Percentiles rank a stretch among this genome's conserved stretches.
phyloP scores from a whole-genome alignment of 2,888 invertebrate genomes.

The Hydroisotoma schaefferi region DNA sequence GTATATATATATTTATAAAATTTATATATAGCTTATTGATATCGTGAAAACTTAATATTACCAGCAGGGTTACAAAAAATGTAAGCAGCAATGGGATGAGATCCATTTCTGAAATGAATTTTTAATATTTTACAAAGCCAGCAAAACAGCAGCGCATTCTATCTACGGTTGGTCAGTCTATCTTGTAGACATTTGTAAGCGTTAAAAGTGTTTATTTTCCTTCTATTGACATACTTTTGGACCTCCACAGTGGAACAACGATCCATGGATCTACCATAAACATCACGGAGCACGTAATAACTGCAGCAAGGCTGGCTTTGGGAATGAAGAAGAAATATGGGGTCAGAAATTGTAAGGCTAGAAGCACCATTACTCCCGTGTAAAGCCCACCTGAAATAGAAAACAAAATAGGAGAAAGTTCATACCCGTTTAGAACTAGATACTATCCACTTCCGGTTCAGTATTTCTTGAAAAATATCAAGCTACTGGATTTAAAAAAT shows the following conservation, averaged over 20 bases:
- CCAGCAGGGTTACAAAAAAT: slow-evolving; percentile 67
- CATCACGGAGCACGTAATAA: slow-evolving; percentile 87
- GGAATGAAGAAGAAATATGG: slow-evolving; percentile 84
- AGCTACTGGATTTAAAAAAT: neutral
- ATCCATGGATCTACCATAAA: slow-evolving; percentile 88
- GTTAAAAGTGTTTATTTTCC: too few species aligned
- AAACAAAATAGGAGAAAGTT: neutral
- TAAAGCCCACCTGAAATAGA: slow-evolving; percentile 30
- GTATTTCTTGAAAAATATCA: too few species aligned
- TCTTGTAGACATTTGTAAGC: too few species aligned
- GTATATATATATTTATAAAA: too few species aligned
- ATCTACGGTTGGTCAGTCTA: too few species aligned
- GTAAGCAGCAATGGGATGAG: slow-evolving; percentile 78
- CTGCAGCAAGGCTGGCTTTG: slow-evolving; percentile 69
- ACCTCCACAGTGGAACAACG: slow-evolving; percentile 78
- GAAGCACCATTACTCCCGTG: slow-evolving; percentile 43
- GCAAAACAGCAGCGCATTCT: too few species aligned
- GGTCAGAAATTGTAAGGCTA: slow-evolving; percentile 79
- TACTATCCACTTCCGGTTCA: too few species aligned
- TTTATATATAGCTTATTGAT: too few species aligned
- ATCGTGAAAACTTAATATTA: slow-evolving; percentile 26
- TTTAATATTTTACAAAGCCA: neutral
- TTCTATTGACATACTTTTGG: slow-evolving; percentile 37
- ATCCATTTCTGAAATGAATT: slow-evolving; percentile 68
- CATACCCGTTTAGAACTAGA: neutral